Base-by-base conservation (phyloP, 1,140 invertebrate species). In the Bombyx mandarina region DNA sequence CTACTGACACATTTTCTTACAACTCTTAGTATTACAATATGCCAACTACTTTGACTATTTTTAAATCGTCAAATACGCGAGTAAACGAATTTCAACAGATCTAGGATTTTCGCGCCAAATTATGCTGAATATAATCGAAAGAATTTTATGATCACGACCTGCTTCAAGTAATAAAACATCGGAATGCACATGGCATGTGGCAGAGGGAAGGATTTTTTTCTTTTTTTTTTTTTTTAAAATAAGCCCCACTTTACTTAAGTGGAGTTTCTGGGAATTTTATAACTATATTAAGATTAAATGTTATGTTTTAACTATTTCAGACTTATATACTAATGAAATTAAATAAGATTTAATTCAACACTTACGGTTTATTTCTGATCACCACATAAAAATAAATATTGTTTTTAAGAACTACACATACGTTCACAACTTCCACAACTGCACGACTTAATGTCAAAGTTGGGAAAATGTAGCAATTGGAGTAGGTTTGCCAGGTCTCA, bases 301-400 rank as follows among this genome's bases (percentile, higher is more conserved):
- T 58, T 62, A 18, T 18, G 12, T 55, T 43, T 58, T 56, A 55
- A 18, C 18, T 60, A 61, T 46, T 57, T 55, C 55, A 26, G 58
- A 61, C 45, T 8, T 58, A 62, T 56, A 66, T 69, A 66, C 52
- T 57, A 63, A 43, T 43, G 43, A 56, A 60, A 63, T 57, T 48
- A 63, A 50, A 54, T 56, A 67, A 65, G 56, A 61, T 83, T 83
- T 80, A 67, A 69, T 83, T 63, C 80, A 75, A 71, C 76, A 86
- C 82, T 86, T 80, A 86, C 82, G 52, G 57, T 75, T 77, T 74
- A 51, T 56, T 68, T 64, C 61, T 54, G 71, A 68, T 70, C 79
- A 82, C 82, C 71, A 79, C 77, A 82, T 84, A 84, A 82, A 83
- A 82, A 74, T 77, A 74, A 65, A 72, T 65, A 61, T 67, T 72